phyloP scores from a whole-genome alignment of 2,888 invertebrate species.

The Xestobium rufovillosum region DNA sequence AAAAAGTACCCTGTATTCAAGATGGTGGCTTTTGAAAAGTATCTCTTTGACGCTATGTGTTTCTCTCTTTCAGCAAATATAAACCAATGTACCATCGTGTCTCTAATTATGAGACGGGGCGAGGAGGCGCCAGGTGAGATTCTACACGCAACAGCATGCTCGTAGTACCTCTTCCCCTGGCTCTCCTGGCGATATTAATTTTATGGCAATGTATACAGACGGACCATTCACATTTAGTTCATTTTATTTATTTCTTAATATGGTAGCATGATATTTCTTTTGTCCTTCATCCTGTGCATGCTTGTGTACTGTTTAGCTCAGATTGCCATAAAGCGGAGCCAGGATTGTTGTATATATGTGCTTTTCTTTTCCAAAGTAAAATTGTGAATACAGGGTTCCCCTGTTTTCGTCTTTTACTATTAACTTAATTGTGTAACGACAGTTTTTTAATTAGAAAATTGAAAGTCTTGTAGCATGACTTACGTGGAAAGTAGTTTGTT shows the following conservation, averaged over 20 bases:
- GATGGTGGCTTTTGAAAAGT: not conserved
- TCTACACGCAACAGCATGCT: constrained; percentile 28
- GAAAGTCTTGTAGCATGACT: too few species aligned
- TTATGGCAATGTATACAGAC: constrained; percentile 19
- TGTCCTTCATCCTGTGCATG: constrained; percentile 1
- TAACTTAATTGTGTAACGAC: too few species aligned
- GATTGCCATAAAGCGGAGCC: constrained; percentile 10
- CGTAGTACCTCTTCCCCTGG: constrained; percentile 27
- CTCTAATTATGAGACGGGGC: constrained; percentile 52
- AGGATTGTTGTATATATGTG: constrained; percentile 12
- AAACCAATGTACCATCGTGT: constrained; percentile 52
- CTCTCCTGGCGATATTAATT: constrained; percentile 26
- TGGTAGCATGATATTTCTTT: not conserved
- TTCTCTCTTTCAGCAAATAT: constrained; percentile 52
- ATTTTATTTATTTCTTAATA: not conserved
- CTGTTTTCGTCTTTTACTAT: too few species aligned
- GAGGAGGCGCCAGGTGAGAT: constrained; percentile 51
- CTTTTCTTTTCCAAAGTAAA: constrained; percentile 11
- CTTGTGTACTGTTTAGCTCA: constrained; percentile 3
- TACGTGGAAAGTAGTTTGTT: too few species aligned
- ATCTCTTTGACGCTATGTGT: constrained; percentile 35
- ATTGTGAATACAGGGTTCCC: too few species aligned
- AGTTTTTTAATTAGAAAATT: too few species aligned
- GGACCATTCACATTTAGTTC: not conserved
- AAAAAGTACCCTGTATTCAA: not conserved